Base-by-base conservation (phyloP, 2,113 vertebrate genomes). In the Odocoileus hemionus region DNA sequence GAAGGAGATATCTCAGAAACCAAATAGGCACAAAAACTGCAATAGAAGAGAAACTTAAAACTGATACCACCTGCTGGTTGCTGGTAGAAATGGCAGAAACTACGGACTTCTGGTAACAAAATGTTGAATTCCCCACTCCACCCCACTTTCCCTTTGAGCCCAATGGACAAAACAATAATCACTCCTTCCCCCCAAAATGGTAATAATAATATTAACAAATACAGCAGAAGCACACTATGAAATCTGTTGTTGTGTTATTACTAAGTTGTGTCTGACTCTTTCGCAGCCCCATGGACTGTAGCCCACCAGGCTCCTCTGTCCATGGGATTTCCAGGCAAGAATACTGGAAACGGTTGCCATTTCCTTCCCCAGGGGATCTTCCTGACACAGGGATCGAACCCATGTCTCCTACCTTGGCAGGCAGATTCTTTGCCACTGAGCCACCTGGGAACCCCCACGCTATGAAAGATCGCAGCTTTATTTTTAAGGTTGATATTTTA, bases 1-100 rank as follows among this genome's bases (percentile, higher is more conserved):
- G 43, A 61, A 93, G 50, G 5, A 58, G 7, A 74, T 54, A 3
- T 58, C 6, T 88, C 26, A 67, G 57, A 88, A 84, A 64, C n/a
- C 28, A 61, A 43, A 93, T 17, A 91, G 8, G 7, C 55, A 50
- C 25, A 67, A 52, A 92, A 67, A 30, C 28, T 55, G 43, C 23
- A 70, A 47, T 0, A 91, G 14, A 67, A 88, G 8, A 93, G 15
- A 74, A 85, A 93, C 94, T n/a, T n/a, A 84, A 93, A 94, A 96
- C 52, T 95, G 95, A 96, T 95, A 98, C 97, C 97, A 98, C 96
- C 97, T 98, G 93, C 97, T 98, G 97, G 97, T 50, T 91, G 96
- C 57, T 93, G 67, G 2, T 95, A 91, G 95, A 96, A 96, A 95
- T 84, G 30, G 43, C 93, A 97, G 88, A 94, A 94, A 52, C 19